Conservation (phyloP, 1,140 invertebrate genomes). For the Phenacoccus solenopsis region DNA sequence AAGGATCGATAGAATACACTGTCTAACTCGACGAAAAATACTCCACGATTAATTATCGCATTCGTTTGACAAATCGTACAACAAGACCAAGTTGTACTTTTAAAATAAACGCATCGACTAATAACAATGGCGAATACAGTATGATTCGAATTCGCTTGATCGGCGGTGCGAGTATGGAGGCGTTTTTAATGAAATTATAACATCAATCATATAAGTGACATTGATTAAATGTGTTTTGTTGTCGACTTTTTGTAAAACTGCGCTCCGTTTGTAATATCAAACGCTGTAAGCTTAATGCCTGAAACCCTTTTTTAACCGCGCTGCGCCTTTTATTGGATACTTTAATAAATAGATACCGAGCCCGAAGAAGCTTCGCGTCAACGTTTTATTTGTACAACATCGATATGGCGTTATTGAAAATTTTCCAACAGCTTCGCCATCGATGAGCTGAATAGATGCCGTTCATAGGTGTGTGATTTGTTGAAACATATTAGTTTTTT, state of each 20-base stretch:
- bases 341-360: not conserved
- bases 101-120: not conserved
- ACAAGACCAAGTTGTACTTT: not conserved
- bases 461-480: not conserved
- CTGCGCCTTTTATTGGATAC: not conserved
- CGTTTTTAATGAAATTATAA: constrained; percentile 4
- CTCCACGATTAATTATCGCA: too few species aligned
- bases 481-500: not conserved
- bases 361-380: not conserved
- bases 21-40: too few species aligned
- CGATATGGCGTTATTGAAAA: not conserved
- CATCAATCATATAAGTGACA: not conserved
- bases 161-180: not conserved
- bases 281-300: not conserved
- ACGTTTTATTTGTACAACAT: not conserved
- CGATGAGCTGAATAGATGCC: not conserved
- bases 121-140: not conserved
- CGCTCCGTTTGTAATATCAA: not conserved
- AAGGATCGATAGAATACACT: too few species aligned
- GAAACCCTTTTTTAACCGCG: not conserved
- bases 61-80: not conserved
- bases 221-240: constrained; percentile 3
- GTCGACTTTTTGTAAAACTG: not conserved
- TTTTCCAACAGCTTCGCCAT: not conserved
- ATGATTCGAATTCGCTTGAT: not conserved